Evolutionary conservation across 2,797 vertebrate genomes (phyloP).

Genomic region (Bufotes viridis): DNA sequence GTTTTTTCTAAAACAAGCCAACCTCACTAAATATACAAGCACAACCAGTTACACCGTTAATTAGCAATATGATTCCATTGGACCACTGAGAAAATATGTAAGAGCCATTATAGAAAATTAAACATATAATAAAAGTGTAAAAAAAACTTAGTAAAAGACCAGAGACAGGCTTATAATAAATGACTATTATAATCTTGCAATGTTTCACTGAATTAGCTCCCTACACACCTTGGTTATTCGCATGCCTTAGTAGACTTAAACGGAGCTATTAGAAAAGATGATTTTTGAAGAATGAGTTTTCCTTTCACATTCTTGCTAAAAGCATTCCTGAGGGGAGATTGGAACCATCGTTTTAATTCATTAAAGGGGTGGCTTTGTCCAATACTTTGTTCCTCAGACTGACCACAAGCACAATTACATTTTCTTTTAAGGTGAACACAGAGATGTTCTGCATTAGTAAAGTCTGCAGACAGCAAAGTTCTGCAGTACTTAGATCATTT

Average conservation of each 20-base stretch:
- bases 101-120: neutral
- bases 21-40: neutral
- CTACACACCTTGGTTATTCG: neutral
- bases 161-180: neutral
- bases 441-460: conserved; percentile 23
- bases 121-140: neutral
- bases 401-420: conserved; percentile 33
- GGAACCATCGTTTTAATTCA: neutral
- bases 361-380: neutral
- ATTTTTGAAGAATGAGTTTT: neutral
- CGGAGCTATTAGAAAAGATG: neutral
- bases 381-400: conserved; percentile 12
- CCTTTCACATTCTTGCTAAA: conserved; percentile 10
- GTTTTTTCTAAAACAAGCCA: neutral
- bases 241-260: neutral
- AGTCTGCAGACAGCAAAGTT: conserved; percentile 17
- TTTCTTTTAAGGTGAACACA: conserved; percentile 35
- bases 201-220: neutral
- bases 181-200: neutral
- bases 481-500: conserved; percentile 37
- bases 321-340: neutral
- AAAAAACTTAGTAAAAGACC: neutral
- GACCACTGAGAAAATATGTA: neutral
- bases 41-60: neutral
- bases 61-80: neutral